A percentile compares a stretch with the other conserved stretches of the same genome.
Evolutionary conservation across 2,797 vertebrate genomes (phyloP).

Genomic region (Acipenser ruthenus): DNA sequence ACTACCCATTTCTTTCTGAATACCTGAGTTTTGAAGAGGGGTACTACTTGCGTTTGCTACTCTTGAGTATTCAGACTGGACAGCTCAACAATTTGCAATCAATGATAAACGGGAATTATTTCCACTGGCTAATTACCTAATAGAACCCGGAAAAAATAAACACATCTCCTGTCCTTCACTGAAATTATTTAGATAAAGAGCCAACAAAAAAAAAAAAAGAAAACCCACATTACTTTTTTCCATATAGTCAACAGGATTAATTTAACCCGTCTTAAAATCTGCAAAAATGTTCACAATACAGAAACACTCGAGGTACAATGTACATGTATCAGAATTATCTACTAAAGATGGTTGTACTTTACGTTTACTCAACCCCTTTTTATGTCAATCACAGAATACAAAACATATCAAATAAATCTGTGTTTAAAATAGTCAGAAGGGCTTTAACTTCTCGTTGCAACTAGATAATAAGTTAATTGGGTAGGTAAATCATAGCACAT

Average conservation of each 20-base stretch:
- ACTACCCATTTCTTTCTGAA: slow-evolving; percentile 22
- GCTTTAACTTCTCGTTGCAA: too few species aligned
- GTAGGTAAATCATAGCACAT: neutral
- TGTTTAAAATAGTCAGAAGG: too few species aligned
- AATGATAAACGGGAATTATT: neutral
- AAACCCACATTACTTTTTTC: slow-evolving; percentile 15
- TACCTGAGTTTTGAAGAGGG: slow-evolving; percentile 15
- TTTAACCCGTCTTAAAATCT: neutral
- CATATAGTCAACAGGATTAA: slow-evolving; percentile 6
- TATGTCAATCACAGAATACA: neutral
- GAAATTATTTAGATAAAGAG: slow-evolving; percentile 21
- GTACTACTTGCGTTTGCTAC: neutral
- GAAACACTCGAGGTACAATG: slow-evolving; percentile 19
- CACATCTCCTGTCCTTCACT: slow-evolving; percentile 16
- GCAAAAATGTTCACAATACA: neutral
- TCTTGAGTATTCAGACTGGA: too few species aligned
- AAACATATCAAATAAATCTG: too few species aligned
- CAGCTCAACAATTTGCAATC: slow-evolving; percentile 10
- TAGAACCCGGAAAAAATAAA: slow-evolving; percentile 17
- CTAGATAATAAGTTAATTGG: too few species aligned
- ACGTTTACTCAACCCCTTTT: slow-evolving; percentile 18
- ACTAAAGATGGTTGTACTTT: slow-evolving; percentile 15
- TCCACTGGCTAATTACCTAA: slow-evolving; percentile 9
- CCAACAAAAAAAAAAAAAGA: slow-evolving; percentile 18
- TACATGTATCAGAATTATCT: slow-evolving; percentile 17